Evolutionary conservation across 2,888 invertebrate genomes (phyloP), one percentile per base, ranked within the genome.

Genomic region (Onthophagus sagittarius): DNA sequence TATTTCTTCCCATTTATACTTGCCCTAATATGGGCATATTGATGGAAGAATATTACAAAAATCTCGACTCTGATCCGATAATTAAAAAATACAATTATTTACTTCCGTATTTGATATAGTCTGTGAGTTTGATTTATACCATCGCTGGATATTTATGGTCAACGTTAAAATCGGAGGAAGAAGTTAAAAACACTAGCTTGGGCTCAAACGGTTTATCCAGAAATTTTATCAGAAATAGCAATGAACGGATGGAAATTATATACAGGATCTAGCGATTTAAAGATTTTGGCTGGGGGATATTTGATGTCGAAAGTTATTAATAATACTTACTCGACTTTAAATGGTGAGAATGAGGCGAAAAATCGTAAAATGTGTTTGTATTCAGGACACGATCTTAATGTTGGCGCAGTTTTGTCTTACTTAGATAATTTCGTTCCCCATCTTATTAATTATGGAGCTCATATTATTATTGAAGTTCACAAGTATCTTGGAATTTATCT

Each of bases 361-460:
- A 65, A 62, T 4, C 70, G 15, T 63, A 82, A 81, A 74, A 75
- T 82, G 9, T 77, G 79, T 72, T 76, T 82, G 15, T 88, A 86
- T 78, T 84, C 87, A 14, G 87, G 85, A 0, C 89, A 90, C 79
- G 89, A 89, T 77, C 85, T 86, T 0, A 89, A 88, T n/a, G 80
- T 90, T 2, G 85, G 86, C 0, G 81, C 86, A 7, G 71, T 88
- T 13, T 80, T 88, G 11, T 79, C 80, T 14, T 83, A 86, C 62
- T 81, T 89, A 6, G 82, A 82, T 0, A 81, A 88, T 14, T 89
- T 83, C 77, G 78, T 85, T 65, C 83, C 83, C 0, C 85, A 86
- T 71, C 73, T 81, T 63, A 80, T 81, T 0, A 77, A 78, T 14
- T 82, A 81, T 75, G 81, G 79, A 9, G 77, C 80, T 0, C 23